phyloP scores from a whole-genome alignment of 37 sponge, comb jelly and placozoan species.

The Mnemiopsis leidyi region DNA sequence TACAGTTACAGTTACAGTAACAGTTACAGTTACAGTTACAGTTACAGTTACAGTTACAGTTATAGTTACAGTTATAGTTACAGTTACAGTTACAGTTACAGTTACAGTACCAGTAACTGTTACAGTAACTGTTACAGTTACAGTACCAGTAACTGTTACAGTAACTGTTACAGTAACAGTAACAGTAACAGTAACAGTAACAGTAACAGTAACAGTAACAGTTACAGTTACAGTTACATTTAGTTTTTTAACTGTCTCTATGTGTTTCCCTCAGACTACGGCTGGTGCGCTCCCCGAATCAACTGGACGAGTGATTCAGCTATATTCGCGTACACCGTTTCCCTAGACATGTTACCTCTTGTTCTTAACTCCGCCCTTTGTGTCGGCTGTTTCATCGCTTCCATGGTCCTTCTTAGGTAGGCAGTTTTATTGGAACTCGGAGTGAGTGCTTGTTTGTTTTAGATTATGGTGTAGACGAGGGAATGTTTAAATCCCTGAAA shows the following conservation, averaged over 20 bases:
- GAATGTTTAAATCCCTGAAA: no score
- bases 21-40: no score
- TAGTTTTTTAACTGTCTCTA: neutral
- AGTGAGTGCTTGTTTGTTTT: neutral
- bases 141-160: no score
- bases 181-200: no score
- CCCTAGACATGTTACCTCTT: conserved; percentile 31
- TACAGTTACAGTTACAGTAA: no score
- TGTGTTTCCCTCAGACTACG: neutral
- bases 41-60: no score
- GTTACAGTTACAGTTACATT: neutral
- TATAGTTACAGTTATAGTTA: no score
- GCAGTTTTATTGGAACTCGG: neutral
- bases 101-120: no score
- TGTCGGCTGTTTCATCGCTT: neutral
- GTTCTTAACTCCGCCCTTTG: neutral
- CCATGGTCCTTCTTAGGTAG: neutral
- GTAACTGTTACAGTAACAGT: no score
- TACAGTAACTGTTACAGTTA: no score
- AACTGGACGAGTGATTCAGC: neutral
- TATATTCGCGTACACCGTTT: neutral
- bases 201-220: neutral
- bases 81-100: no score
- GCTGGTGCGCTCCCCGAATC: conserved; percentile 15
- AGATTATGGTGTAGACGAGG: no score